Evolutionary conservation across 2,888 invertebrate genomes (phyloP).

Genomic region (Eudemis profundana): DNA sequence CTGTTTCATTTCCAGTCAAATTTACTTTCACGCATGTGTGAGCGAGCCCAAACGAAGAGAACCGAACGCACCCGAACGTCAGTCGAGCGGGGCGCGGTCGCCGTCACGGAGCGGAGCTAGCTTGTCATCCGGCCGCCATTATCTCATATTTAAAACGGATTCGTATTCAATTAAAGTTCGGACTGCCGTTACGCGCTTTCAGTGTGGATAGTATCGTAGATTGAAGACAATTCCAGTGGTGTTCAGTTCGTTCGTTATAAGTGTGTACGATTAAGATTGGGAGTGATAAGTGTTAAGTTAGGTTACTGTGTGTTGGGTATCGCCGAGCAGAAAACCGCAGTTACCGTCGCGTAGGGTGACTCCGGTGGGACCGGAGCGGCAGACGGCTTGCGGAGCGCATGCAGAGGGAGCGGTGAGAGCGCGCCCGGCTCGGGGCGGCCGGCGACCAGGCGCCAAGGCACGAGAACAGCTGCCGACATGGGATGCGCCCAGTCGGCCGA

Average conservation of each 20-base stretch:
- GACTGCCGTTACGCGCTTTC: conserved; percentile 71
- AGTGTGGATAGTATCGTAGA: conserved; percentile 65
- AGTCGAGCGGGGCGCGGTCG: conserved; percentile 87
- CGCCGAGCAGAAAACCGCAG: conserved; percentile 46
- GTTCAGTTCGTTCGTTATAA: conserved; percentile 46
- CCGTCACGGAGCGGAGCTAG: conserved; percentile 85
- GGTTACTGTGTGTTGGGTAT: conserved; percentile 78
- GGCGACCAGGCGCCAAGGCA: conserved; percentile 82
- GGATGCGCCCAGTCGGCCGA: conserved; percentile 99
- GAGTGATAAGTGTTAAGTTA: conserved; percentile 78
- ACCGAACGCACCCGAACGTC: conserved; percentile 82
- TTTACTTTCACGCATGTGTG: conserved; percentile 80
- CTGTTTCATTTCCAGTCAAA: conserved; percentile 71
- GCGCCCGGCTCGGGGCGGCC: conserved; percentile 85
- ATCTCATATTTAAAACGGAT: conserved; percentile 85
- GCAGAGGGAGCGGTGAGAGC: conserved; percentile 86
- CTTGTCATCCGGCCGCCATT: conserved; percentile 87
- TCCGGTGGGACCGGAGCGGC: conserved; percentile 77
- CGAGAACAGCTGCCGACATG: conserved; percentile 89
- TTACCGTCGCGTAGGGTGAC: conserved; percentile 78
- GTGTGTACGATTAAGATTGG: conserved; percentile 50
- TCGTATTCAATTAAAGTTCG: conserved; percentile 80
- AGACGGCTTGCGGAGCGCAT: conserved; percentile 80
- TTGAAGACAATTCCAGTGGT: conserved; percentile 55
- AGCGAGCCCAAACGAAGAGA: conserved; percentile 79